Evolutionary conservation across 2,797 vertebrate genomes (phyloP).

Genomic region (Clarias fuscus): DNA sequence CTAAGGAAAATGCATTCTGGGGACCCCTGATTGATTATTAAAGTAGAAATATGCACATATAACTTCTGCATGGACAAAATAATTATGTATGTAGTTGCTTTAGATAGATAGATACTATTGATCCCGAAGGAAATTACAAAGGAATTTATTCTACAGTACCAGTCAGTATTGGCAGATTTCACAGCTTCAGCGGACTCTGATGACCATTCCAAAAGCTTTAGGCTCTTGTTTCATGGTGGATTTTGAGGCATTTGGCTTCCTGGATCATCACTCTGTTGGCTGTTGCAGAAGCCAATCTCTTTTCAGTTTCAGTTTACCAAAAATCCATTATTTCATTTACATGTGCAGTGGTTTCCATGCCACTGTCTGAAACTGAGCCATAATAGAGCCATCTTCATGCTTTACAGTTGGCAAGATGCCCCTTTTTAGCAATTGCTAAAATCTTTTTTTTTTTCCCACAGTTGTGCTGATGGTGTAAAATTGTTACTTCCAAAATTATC

Average conservation of each 20-base stretch:
- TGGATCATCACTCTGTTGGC: background rate
- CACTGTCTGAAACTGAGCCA: background rate
- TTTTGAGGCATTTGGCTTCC: background rate
- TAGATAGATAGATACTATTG: no score
- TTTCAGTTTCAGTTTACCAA: background rate
- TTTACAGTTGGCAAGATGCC: background rate
- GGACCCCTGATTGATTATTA: no score
- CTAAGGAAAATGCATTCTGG: no score
- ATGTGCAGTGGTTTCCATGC: background rate
- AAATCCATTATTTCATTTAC: background rate
- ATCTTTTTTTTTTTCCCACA: background rate
- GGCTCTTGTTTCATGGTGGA: background rate
- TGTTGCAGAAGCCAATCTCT: background rate
- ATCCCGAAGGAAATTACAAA: no score
- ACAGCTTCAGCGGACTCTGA: background rate
- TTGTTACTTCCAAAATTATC: background rate
- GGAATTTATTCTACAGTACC: background rate
- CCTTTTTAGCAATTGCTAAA: no score
- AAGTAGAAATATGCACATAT: background rate
- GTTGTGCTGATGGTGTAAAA: background rate
- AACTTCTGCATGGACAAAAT: background rate
- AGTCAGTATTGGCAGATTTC: background rate
- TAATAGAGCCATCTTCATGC: background rate
- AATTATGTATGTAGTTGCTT: background rate
- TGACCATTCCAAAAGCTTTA: background rate